A percentile compares a stretch with the other conserved stretches of the same genome.
Conservation (phyloP, 2,888 invertebrate genomes). For the Arctia plantaginis region DNA sequence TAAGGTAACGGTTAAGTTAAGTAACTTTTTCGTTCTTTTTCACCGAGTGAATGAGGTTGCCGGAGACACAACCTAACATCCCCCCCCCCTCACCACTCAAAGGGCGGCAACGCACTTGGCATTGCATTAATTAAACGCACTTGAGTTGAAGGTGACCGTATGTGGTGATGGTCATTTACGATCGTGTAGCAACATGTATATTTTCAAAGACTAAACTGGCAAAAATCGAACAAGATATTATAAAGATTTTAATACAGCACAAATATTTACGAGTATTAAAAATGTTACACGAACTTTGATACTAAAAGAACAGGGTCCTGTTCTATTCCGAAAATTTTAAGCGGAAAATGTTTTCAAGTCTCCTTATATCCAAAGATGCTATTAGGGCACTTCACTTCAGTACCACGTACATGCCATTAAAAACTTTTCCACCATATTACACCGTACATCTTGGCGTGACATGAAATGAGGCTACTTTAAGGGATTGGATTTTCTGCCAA, state of each 20-base stretch:
- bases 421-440: constrained; percentile 68
- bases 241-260: background rate
- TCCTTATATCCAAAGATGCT: constrained; percentile 50
- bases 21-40: too few species aligned
- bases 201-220: background rate
- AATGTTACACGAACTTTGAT: constrained; percentile 33
- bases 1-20: too few species aligned
- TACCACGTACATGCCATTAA: constrained; percentile 70
- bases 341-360: constrained; percentile 45
- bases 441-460: constrained; percentile 54
- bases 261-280: constrained; percentile 37
- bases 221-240: background rate
- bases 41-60: too few species aligned
- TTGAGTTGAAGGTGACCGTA: too few species aligned
- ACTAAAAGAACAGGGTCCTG: constrained; percentile 39
- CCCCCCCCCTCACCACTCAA: too few species aligned
- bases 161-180: too few species aligned
- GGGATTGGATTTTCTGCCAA: constrained; percentile 35
- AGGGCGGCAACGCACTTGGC: too few species aligned
- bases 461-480: constrained; percentile 50
- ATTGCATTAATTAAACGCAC: too few species aligned
- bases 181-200: too few species aligned
- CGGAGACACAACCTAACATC: too few species aligned
- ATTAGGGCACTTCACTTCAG: constrained; percentile 63
- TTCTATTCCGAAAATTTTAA: constrained; percentile 41